Base-by-base conservation (phyloP, 1,140 invertebrate species). In the Apis dorsata region DNA sequence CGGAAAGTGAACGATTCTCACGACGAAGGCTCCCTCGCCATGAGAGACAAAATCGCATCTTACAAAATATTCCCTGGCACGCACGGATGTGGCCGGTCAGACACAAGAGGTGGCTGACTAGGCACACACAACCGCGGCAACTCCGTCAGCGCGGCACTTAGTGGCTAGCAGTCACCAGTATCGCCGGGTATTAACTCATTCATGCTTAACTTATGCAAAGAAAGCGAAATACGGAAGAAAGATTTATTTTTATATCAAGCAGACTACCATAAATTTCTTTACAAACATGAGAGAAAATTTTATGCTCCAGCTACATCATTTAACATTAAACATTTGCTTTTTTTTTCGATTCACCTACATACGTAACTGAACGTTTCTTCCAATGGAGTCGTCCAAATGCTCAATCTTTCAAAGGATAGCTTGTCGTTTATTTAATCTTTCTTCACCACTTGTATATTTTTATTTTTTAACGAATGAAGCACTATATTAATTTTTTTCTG, bases 61-160 rank as follows among this genome's bases (percentile, higher is more conserved):
- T 91, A 87, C 90, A 90, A 91, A 91, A 91, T 87, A 84, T 81
- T 91, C 81, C 51, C 85, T 88, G 87, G 87, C 87, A 88, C 87
- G 74, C 69, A 86, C 69, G 72, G 49, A 68, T 49, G 71, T 63
- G 34, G 73, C 76, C 63, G 66, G 70, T 55, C 72, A 63, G n/a
- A 66, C 55, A 57, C 60, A 49, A 72, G 68, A 86, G 53, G 57
- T 76, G 81, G 70, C 60, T 63, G 80, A 78, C 69, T 70, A 83
- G 69, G 69, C 53, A 55, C 70, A 69, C 72, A 49, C 83, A 63
- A 62, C 53, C 84, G 63, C 74, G 74, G 79, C 24, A 65, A 76
- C 77, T 57, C 72, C 76, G 85, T 44, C 77, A 65, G 53, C 65
- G 70, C 62, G 69, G 75, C 73, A 68, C 73, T 73, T 55, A 79